phyloP scores from a whole-genome alignment of 2,888 invertebrate species.

The Megastigmus dorsalis region DNA sequence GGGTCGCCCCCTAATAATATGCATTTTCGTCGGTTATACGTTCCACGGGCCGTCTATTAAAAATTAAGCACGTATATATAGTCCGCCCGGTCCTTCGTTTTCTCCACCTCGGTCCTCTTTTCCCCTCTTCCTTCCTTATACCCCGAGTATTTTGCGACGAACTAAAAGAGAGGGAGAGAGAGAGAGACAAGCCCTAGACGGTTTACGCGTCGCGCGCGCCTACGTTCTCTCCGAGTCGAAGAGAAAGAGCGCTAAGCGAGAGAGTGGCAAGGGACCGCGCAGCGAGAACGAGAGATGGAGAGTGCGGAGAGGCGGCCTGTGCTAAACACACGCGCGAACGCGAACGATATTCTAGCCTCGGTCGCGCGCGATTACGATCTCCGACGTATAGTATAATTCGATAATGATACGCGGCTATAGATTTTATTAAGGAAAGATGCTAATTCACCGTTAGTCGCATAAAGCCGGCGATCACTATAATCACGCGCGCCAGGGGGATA shows the following conservation, averaged over 20 bases:
- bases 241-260: neutral
- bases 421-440: slow-evolving; percentile 71
- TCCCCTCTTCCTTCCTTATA: neutral
- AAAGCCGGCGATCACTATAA: slow-evolving; percentile 67
- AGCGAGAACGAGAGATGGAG: neutral
- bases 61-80: slow-evolving; percentile 45
- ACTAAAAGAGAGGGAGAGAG: slow-evolving; percentile 27
- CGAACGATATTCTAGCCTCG: slow-evolving; percentile 53
- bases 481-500: slow-evolving; percentile 52
- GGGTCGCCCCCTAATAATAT: slow-evolving; percentile 43
- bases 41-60: slow-evolving; percentile 32
- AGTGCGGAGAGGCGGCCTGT: neutral
- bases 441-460: slow-evolving; percentile 71
- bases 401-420: slow-evolving; percentile 70
- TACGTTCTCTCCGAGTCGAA: neutral
- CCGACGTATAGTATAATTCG: slow-evolving; percentile 70
- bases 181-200: slow-evolving; percentile 38
- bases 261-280: neutral
- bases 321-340: slow-evolving; percentile 62
- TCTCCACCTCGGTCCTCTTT: neutral
- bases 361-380: slow-evolving; percentile 69
- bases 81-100: slow-evolving; percentile 9
- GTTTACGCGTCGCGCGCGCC: neutral
- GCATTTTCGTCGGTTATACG: slow-evolving; percentile 37
- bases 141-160: neutral